Conservation (phyloP, 2,888 invertebrate species). For the Drosophila paranaensis region DNA sequence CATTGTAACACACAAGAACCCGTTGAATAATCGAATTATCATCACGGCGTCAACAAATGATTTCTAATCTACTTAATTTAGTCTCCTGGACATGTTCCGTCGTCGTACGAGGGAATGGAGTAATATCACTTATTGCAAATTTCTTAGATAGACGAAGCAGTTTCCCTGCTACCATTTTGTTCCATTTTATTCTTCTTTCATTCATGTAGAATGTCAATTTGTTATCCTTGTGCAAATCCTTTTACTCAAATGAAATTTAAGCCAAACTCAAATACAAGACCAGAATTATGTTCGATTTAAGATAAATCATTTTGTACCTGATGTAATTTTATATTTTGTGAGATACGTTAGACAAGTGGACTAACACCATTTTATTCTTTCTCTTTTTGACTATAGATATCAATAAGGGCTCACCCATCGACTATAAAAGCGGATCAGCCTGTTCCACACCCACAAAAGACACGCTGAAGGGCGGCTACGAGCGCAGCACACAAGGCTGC, state of each 20-base stretch:
- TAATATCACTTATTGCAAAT: background rate
- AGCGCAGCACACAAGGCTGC: conserved; percentile 87
- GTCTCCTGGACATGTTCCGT: conserved; percentile 32
- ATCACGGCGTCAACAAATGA: conserved; percentile 83
- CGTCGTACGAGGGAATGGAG: conserved; percentile 3
- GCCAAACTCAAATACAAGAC: no score
- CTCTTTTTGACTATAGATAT: conserved; percentile 89
- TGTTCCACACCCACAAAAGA: conserved; percentile 95
- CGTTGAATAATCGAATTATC: conserved; percentile 83
- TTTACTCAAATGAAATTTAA: conserved; percentile 81
- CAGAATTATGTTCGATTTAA: conserved; percentile 63
- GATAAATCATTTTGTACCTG: conserved; percentile 16
- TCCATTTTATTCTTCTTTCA: conserved; percentile 40
- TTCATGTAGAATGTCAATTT: conserved; percentile 82
- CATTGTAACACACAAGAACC: conserved; percentile 18
- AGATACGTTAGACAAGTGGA: background rate
- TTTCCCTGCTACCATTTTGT: conserved; percentile 10
- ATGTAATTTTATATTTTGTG: background rate
- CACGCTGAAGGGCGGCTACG: conserved; percentile 86
- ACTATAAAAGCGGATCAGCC: conserved; percentile 93
- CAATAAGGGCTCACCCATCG: conserved; percentile 94
- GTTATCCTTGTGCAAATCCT: conserved; percentile 82
- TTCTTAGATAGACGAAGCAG: background rate
- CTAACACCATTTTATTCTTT: conserved; percentile 22
- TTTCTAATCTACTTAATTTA: conserved; percentile 65